These are phyloP conservation scores for Amia ocellicauda DNA, from an alignment of 2,113 vertebrate species.

Conservation along the genomic window DNA sequence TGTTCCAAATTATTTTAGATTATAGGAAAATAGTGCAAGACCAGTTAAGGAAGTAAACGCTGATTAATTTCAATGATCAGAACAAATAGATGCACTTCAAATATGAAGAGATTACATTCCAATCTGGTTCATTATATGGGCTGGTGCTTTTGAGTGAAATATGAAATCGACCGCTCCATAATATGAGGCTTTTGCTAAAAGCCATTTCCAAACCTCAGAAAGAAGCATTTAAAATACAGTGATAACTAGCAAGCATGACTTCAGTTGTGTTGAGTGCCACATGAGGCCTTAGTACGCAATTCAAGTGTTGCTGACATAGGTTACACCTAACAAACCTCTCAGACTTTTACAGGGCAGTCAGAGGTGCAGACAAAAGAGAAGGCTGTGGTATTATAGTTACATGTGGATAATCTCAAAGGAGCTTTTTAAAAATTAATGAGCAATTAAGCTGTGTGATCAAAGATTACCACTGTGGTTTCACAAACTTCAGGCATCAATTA, in stretches of 20 bases:
- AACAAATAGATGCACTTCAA: constrained; percentile 34
- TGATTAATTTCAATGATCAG: neutral
- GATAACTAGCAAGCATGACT: constrained; percentile 43
- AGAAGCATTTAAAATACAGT: constrained; percentile 56
- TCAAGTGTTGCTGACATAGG: constrained; percentile 39
- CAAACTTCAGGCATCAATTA: too few relatives aligned
- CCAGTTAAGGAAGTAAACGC: neutral
- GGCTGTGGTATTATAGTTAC: too few relatives aligned
- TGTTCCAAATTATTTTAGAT: constrained; percentile 19
- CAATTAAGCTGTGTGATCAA: too few relatives aligned
- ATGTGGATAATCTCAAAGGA: too few relatives aligned
- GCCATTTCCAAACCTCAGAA: constrained; percentile 51
- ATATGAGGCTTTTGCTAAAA: constrained; percentile 46
- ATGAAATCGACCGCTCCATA: constrained; percentile 61
- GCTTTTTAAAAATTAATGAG: too few relatives aligned
- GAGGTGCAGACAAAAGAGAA: too few relatives aligned
- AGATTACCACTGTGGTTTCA: too few relatives aligned
- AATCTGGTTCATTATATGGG: constrained; percentile 57
- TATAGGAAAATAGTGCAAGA: neutral
- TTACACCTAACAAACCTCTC: constrained; percentile 36
- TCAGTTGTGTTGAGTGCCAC: constrained; percentile 39
- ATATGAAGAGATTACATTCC: constrained; percentile 44
- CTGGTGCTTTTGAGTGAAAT: constrained; percentile 55
- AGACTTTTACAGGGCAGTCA: constrained; percentile 14
- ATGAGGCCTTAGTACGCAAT: constrained; percentile 42